Evolutionary conservation across 2,113 vertebrate genomes (phyloP).

Genomic region (Piprites chloris): DNA sequence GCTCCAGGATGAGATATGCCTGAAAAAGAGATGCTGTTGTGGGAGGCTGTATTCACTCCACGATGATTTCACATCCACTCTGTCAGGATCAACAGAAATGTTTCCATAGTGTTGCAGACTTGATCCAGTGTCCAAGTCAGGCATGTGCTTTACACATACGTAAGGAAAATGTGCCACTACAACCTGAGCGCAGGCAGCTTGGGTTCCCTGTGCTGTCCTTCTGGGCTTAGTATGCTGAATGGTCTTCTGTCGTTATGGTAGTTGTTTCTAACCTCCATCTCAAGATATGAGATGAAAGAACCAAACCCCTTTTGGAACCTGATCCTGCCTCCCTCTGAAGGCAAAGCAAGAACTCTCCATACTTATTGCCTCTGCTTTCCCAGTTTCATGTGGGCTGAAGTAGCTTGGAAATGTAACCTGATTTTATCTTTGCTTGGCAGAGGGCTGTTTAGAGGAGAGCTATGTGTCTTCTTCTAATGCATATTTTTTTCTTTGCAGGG

Average conservation of each 20-base stretch:
- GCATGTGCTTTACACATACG: neutral
- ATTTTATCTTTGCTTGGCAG: neutral
- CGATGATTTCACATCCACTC: neutral
- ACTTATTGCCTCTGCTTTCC: neutral
- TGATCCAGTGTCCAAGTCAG: neutral
- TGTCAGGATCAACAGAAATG: neutral
- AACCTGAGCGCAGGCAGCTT: neutral
- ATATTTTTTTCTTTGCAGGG: conserved; percentile 64
- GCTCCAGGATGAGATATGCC: neutral
- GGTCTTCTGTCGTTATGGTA: neutral
- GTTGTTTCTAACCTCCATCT: neutral
- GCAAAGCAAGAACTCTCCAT: neutral
- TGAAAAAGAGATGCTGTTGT: neutral
- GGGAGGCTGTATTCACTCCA: neutral
- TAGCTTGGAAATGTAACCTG: neutral
- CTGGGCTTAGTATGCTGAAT: neutral
- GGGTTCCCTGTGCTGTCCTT: neutral
- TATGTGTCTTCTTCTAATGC: neutral
- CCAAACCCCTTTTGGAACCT: neutral
- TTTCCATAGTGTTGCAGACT: neutral
- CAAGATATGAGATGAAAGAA: neutral
- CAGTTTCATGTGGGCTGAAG: neutral
- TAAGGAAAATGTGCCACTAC: neutral
- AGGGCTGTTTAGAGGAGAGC: neutral
- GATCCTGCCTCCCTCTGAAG: neutral